These are phyloP conservation scores for Panagrolaimus sp. DNA, from an alignment of 1,140 invertebrate species.

Conservation along the genomic window DNA sequence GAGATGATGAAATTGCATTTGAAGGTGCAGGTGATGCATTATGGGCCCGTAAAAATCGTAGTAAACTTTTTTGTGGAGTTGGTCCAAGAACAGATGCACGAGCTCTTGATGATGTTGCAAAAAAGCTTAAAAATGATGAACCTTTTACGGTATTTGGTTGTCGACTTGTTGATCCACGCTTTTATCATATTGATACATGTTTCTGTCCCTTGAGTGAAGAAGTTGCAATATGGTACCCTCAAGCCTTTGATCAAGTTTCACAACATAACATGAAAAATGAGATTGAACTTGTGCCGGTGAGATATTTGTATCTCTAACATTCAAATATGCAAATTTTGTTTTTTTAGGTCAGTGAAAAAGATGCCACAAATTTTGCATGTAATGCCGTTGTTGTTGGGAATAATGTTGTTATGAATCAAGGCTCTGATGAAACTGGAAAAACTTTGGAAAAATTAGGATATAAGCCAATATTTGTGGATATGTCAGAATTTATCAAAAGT, in stretches of 20 bases:
- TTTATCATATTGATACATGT: constrained; percentile 59
- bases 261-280: constrained; percentile 57
- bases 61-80: constrained; percentile 54
- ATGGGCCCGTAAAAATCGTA: constrained; percentile 46
- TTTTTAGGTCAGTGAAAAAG: constrained; percentile 46
- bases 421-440: constrained; percentile 52
- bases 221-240: constrained; percentile 54
- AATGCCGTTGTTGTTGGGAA: constrained; percentile 58
- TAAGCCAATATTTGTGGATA: constrained; percentile 53
- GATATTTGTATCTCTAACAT: constrained; percentile 19
- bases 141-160: constrained; percentile 52
- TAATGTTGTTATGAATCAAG: constrained; percentile 53
- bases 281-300: constrained; percentile 33
- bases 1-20: constrained; percentile 52
- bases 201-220: constrained; percentile 56
- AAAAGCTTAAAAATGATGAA: constrained; percentile 37
- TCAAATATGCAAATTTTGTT: constrained; percentile 38
- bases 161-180: constrained; percentile 53
- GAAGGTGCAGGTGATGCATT: constrained; percentile 58
- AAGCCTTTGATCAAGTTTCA: constrained; percentile 56
- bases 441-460: constrained; percentile 46
- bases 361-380: constrained; percentile 54
- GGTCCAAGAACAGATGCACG: constrained; percentile 55
- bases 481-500: constrained; percentile 58
- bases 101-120: constrained; percentile 44